Conservation (phyloP, 2,113 vertebrate genomes). For the Copsychus sechellarum region DNA sequence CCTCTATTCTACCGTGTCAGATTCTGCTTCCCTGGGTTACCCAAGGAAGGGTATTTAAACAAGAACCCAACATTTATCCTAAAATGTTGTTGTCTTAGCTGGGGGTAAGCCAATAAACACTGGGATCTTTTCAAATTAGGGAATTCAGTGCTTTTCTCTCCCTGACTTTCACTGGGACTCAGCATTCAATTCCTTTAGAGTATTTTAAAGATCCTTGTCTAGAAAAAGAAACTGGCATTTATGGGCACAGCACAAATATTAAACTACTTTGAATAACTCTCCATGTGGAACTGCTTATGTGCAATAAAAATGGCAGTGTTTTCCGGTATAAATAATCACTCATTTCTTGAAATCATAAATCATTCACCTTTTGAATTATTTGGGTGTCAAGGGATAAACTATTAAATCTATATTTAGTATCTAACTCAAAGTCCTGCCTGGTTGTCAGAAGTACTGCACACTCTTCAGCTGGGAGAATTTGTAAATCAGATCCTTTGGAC, state of each 20-base stretch:
- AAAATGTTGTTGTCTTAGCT: neutral
- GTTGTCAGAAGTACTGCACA: neutral
- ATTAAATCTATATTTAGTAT: conserved; percentile 40
- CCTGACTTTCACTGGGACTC: neutral
- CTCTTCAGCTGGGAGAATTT: neutral
- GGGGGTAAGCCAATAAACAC: neutral
- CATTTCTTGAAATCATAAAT: conserved; percentile 34
- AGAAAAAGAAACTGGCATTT: conserved; percentile 11
- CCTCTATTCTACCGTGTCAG: neutral
- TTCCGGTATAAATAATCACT: conserved; percentile 1
- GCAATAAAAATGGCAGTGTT: neutral
- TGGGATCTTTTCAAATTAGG: neutral
- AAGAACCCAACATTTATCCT: neutral
- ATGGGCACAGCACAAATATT: neutral
- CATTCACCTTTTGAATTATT: conserved; percentile 18
- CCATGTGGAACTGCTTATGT: neutral
- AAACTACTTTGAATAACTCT: conserved; percentile 15
- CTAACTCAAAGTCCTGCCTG: neutral
- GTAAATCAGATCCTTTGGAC: neutral
- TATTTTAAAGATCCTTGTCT: neutral
- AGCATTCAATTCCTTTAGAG: neutral
- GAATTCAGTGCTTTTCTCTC: neutral
- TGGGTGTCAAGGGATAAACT: conserved; percentile 8
- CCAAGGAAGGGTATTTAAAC: neutral
- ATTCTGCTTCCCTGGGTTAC: neutral